Evolutionary conservation across 2,797 vertebrate genomes (phyloP), one percentile per base, ranked within the genome.

Genomic region (Cichlasoma orientale): DNA sequence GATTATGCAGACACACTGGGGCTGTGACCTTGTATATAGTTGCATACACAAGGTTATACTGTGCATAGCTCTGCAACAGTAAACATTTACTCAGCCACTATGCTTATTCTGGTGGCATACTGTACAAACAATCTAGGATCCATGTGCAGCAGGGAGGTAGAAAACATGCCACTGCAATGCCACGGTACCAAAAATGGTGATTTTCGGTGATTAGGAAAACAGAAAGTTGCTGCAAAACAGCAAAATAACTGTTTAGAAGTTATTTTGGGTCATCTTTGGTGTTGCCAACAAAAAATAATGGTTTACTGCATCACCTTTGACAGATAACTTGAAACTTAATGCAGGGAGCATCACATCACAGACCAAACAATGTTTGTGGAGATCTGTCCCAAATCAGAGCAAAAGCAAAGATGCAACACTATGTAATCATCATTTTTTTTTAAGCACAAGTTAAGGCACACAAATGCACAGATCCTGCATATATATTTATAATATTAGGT

Each of bases 31-130:
- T 69, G 23, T 77, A 36, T 59, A 54, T 52, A 33, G 53, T 54
- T 13, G 8, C 36, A 18, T 38, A 41, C 54, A 4, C 31, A 53
- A 52, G 23, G 12, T 74, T 69, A 75, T 56, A 23, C 19, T 78
- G 23, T 19, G 70, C 41, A 78, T 72, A 53, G 59, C 31, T 38
- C 56, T 33, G 41, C 23, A 29, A 55, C 36, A 12, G n/a, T 31
- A 76, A 73, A 57, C 31, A 73, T 77, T 70, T 78, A 76, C 63
- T 77, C 23, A 72, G 23, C 23, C 50, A 25, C 44, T 68, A 12
- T 61, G 44, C 21, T 63, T 13, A 53, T 79, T 41, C 16, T 58
- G 27, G 14, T 72, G 61, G 55, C 56, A 25, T 38, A 18, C 72
- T 47, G 41, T 73, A 73, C 55, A 73, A 73, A 73, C 25, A 73